phyloP scores from a whole-genome alignment of 2,113 vertebrate genomes.

The Hypomesus transpacificus region DNA sequence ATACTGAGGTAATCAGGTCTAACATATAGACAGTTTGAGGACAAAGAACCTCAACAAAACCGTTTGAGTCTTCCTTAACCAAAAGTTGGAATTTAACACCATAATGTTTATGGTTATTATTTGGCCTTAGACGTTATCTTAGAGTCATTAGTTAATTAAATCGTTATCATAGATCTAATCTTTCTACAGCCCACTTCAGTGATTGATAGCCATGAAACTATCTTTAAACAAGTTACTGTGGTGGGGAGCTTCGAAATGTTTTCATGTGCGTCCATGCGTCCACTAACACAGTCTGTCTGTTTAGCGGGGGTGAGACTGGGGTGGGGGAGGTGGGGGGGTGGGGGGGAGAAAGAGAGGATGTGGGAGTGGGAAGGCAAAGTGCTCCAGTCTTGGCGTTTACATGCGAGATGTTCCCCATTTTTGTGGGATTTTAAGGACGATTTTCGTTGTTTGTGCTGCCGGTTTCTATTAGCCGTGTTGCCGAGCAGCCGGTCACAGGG shows the following conservation, averaged over 20 bases:
- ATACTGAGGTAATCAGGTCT: slow-evolving; percentile 22
- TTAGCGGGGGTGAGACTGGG: not conserved
- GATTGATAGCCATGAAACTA: no score
- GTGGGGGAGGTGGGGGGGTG: not conserved
- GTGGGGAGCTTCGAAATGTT: no score
- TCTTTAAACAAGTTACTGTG: no score
- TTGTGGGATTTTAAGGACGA: slow-evolving; percentile 47
- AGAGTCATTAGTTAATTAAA: no score
- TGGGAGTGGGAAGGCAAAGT: slow-evolving; percentile 28
- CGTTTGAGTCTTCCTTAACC: not conserved
- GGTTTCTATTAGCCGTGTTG: slow-evolving; percentile 25
- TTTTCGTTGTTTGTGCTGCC: slow-evolving; percentile 40
- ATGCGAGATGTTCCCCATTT: slow-evolving; percentile 57
- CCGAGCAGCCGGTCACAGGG: slow-evolving; percentile 4
- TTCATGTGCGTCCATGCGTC: slow-evolving; percentile 3
- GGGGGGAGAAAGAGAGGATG: not conserved
- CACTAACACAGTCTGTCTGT: slow-evolving; percentile 21
- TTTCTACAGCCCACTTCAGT: no score
- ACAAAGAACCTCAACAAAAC: slow-evolving; percentile 19
- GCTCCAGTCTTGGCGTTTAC: slow-evolving; percentile 54
- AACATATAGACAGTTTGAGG: slow-evolving; percentile 49
- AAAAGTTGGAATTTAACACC: no score
- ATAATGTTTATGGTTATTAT: no score
- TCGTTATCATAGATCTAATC: no score
- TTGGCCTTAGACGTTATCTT: no score